phyloP scores from a whole-genome alignment of 2,113 vertebrate genomes.

The Tragelaphus buxtoni region DNA sequence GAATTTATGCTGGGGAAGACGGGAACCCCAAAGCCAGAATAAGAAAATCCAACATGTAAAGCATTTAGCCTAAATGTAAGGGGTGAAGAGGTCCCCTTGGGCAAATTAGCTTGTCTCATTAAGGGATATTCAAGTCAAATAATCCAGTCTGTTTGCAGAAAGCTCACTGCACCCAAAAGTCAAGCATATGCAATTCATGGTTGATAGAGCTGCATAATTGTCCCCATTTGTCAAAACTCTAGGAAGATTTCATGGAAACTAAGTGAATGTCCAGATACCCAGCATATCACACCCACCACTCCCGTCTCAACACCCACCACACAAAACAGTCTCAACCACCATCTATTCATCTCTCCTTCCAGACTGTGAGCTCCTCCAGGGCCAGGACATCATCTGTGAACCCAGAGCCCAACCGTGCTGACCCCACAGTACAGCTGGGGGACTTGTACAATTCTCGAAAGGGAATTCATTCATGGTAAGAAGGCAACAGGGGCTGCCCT shows the following conservation, averaged over 20 bases:
- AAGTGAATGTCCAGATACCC: not conserved
- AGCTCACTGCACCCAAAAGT: conserved; percentile 13
- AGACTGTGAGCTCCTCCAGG: not conserved
- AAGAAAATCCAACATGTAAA: conserved; percentile 17
- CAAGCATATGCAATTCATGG: conserved; percentile 4
- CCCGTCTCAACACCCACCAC: not conserved
- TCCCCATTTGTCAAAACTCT: conserved; percentile 50
- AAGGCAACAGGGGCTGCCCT: not conserved
- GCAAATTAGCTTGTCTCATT: conserved; percentile 55
- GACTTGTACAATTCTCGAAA: not conserved
- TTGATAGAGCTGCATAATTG: conserved; percentile 26
- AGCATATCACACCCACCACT: not conserved
- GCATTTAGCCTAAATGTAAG: conserved; percentile 17
- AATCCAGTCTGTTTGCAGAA: conserved; percentile 44
- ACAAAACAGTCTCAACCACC: not conserved
- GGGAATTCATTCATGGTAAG: not conserved
- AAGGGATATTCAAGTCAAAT: conserved; percentile 38
- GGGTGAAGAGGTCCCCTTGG: conserved; percentile 27
- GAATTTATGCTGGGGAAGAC: not conserved
- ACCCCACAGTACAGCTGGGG: no score
- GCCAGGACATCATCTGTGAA: not conserved
- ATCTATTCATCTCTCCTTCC: not conserved
- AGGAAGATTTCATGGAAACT: conserved; percentile 17
- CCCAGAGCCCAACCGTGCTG: not conserved
- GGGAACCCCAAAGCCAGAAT: not conserved